Conservation (phyloP, 2,113 vertebrate genomes). For the Porphyrio hochstetteri region DNA sequence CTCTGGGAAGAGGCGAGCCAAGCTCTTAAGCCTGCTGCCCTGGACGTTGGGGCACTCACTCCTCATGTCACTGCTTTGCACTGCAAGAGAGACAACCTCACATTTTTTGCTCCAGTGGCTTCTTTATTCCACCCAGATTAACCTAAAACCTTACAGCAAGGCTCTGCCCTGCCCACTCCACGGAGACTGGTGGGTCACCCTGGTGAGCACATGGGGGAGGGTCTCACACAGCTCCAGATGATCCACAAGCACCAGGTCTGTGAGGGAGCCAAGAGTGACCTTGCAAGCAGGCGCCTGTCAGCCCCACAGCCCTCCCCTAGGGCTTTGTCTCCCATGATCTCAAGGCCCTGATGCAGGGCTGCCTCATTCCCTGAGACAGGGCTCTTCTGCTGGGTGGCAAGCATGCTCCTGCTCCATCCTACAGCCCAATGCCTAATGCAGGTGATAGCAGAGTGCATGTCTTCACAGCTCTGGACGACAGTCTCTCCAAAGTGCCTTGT, state of each 20-base stretch:
- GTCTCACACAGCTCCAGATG: neutral
- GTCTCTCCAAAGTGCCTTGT: neutral
- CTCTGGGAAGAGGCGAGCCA: neutral
- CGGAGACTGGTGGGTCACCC: neutral
- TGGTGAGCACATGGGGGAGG: neutral
- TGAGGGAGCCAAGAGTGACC: fast-evolving
- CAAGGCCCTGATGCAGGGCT: too few species aligned
- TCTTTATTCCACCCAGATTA: neutral
- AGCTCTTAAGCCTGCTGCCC: neutral
- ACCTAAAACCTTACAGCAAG: neutral
- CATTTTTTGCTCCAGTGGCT: neutral
- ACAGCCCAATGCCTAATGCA: fast-evolving
- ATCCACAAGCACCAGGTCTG: neutral
- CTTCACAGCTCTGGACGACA: neutral
- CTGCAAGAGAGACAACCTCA: neutral
- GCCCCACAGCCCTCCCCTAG: fast-evolving
- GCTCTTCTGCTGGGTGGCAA: neutral
- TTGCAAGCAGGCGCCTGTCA: neutral
- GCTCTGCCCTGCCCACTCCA: neutral
- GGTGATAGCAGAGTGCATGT: fast-evolving
- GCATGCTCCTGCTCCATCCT: neutral
- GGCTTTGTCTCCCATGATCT: neutral
- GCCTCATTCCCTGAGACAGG: fast-evolving
- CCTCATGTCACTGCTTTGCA: neutral
- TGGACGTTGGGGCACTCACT: neutral